These are phyloP conservation scores for Macrophya alboannulata DNA, from an alignment of 2,888 invertebrate genomes.

Conservation along the genomic window DNA sequence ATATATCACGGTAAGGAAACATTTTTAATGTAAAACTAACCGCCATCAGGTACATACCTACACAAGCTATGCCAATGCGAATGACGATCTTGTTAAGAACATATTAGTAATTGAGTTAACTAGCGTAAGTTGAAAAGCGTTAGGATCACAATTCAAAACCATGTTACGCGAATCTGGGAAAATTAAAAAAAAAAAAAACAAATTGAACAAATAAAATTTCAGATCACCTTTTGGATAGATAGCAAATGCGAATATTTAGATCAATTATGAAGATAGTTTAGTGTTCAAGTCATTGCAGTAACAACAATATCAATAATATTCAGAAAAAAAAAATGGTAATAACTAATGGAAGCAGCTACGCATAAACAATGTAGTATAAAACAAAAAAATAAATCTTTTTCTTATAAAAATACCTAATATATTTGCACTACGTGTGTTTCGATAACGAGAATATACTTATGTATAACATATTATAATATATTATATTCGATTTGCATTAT, in stretches of 20 bases:
- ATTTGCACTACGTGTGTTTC: constrained; percentile 36
- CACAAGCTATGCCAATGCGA: not conserved
- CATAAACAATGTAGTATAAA: not conserved
- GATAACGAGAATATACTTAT: not conserved
- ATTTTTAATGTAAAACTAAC: not conserved
- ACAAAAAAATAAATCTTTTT: not conserved
- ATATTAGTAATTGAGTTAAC: not conserved
- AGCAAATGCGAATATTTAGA: too few species aligned
- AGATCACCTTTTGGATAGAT: too few species aligned
- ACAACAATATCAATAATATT: constrained; percentile 8
- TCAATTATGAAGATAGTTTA: not conserved
- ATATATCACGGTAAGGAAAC: not conserved
- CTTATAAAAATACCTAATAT: constrained; percentile 44
- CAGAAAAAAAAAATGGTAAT: not conserved
- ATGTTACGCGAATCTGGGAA: not conserved
- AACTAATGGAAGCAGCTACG: not conserved
- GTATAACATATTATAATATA: not conserved
- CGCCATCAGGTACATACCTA: constrained; percentile 2
- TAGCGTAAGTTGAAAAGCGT: not conserved
- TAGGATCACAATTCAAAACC: not conserved
- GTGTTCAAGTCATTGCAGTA: not conserved
- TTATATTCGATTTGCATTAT: not conserved
- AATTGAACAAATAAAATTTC: not conserved
- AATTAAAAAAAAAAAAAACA: not conserved
- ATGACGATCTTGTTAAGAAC: not conserved